phyloP scores from a whole-genome alignment of 37 sponge, comb jelly and placozoan species.

The Cliona cf. orientalis region DNA sequence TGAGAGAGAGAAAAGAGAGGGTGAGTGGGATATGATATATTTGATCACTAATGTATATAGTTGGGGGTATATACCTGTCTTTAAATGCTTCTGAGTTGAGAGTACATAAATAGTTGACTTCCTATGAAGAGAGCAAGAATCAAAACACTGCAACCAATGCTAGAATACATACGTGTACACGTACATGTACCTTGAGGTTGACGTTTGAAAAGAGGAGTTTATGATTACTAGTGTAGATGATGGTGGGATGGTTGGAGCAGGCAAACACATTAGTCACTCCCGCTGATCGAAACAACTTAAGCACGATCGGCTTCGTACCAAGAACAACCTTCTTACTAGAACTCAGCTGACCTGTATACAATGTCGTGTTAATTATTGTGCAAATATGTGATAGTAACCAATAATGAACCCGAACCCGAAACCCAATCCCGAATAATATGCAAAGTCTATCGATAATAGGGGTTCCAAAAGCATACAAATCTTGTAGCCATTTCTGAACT shows the following conservation, averaged over 20 bases:
- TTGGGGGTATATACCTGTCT: slow-evolving; percentile 53
- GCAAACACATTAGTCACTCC: slow-evolving; percentile 86
- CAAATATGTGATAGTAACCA: no score
- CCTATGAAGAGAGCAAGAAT: slow-evolving; percentile 48
- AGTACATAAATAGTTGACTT: slow-evolving; percentile 86
- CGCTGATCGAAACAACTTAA: slow-evolving; percentile 72
- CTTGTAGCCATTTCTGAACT: no score
- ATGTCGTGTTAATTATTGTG: background rate
- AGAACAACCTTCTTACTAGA: slow-evolving; percentile 72
- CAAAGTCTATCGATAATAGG: no score
- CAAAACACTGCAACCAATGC: no score
- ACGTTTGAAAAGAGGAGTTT: slow-evolving; percentile 96
- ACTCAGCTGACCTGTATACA: slow-evolving; percentile 36
- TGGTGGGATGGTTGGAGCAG: slow-evolving; percentile 94
- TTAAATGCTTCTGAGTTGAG: slow-evolving; percentile 85
- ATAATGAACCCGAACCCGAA: no score
- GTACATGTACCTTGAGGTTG: slow-evolving; percentile 73
- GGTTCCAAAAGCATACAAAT: no score
- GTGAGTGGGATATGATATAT: background rate
- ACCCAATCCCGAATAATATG: no score
- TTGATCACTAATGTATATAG: background rate
- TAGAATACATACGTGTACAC: background rate
- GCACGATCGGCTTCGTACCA: slow-evolving; percentile 83
- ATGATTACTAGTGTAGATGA: slow-evolving; percentile 86
- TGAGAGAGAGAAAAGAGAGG: background rate